Evolutionary conservation across 2,888 invertebrate species (phyloP), one percentile per base, ranked within the genome.

Genomic region (Polylopha cassiicola): DNA sequence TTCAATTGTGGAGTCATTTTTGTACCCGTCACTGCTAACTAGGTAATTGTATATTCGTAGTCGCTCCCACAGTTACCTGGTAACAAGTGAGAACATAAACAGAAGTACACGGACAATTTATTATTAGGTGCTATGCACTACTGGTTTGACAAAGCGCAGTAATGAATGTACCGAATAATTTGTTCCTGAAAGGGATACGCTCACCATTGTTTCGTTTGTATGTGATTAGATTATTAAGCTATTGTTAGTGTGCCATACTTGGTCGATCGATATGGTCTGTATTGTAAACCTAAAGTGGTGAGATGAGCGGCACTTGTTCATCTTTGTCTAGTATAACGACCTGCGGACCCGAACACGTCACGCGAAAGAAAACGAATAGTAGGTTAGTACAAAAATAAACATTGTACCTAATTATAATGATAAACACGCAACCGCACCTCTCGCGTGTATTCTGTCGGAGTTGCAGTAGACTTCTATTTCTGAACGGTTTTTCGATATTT

Each of bases 1-100:
- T 71, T 69, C 81, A 84, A 82, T 81, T 82, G 79, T 65, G 55
- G 50, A 61, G 63, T 70, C 63, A 65, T 67, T 74, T 69, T 67
- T 61, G 66, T 68, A 60, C 48, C 51, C 61, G 54, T 54, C 58
- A 53, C 47, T 44, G 46, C 52, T 53, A 65, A 65, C 55, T 55
- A 49, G 55, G 51, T 61, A 59, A 57, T 56, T 48, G 50, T 55
- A 50, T 46, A 48, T 50, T 47, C 47, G 29, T 27, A 29, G 27
- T 11, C 37, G 27, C 17, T 24, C 34, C 34, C 34, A 24, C 24
- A 24, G 29, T 41, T 29, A 20, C 28, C 23, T 34, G 13, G 13
- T 4, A 14, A 9, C 6, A 11, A 14, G 29, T 26, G 29, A 29
- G 26, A 30, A 41, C 20, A 23, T 8, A 14, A 30, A 21, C 8